Conservation (phyloP, 2,888 invertebrate species). For the Cryptophagus acutangulus region DNA sequence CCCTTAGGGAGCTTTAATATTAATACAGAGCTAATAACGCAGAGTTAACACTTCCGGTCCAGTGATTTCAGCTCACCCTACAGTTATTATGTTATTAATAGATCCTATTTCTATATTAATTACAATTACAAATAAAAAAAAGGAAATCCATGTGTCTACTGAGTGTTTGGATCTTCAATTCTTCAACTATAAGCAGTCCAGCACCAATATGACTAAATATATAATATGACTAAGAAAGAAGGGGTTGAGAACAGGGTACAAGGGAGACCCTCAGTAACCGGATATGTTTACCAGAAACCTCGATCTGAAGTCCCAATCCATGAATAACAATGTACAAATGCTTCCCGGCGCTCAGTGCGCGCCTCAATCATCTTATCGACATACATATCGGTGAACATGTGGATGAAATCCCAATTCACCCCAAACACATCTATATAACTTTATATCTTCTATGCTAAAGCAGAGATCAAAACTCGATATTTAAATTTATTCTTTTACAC, state of each 20-base stretch:
- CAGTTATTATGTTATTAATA: not conserved
- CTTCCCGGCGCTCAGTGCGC: conserved; percentile 19
- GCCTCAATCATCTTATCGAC: conserved; percentile 35
- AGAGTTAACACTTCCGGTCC: conserved; percentile 50
- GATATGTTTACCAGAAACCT: conserved; percentile 35
- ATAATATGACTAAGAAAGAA: too few relatives aligned
- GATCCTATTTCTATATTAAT: not conserved
- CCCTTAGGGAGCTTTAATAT: conserved; percentile 43
- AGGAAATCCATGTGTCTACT: too few relatives aligned
- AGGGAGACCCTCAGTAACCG: conserved; percentile 29
- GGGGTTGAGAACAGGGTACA: conserved; percentile 15
- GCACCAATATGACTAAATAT: too few relatives aligned
- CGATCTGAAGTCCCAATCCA: conserved; percentile 32
- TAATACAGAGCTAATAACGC: conserved; percentile 50
- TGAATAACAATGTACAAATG: conserved; percentile 31
- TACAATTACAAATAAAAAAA: too few relatives aligned
- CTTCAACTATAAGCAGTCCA: too few relatives aligned
- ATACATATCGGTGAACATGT: conserved; percentile 39
- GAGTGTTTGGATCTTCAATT: too few relatives aligned
- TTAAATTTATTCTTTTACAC: conserved; percentile 1
- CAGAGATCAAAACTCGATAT: conserved; percentile 1
- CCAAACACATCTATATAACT: conserved; percentile 16
- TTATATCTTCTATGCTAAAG: not conserved
- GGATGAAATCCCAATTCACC: conserved; percentile 29
- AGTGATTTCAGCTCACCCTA: conserved; percentile 26